A percentile compares a stretch with the other conserved stretches of the same genome.
phyloP scores from a whole-genome alignment of 2,888 invertebrate species.

The Coelogynopora nodosa region DNA sequence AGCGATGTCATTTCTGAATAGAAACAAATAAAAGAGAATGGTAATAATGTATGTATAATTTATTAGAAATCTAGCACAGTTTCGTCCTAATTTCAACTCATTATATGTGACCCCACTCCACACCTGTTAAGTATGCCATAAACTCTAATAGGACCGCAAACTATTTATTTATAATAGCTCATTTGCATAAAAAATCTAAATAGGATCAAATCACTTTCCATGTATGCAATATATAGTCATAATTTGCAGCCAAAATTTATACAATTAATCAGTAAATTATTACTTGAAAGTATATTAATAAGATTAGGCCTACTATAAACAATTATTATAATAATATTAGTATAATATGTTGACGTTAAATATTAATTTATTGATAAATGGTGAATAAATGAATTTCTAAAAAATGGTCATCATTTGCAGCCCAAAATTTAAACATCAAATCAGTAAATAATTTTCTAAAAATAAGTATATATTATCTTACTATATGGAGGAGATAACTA shows the following conservation, averaged over 20 bases:
- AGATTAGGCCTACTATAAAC: no score
- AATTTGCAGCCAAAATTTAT: neutral
- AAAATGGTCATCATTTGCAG: neutral
- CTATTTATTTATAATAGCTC: neutral
- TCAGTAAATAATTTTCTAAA: neutral
- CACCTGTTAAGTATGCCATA: neutral
- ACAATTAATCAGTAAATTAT: neutral
- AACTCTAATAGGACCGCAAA: neutral
- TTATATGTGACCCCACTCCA: no score
- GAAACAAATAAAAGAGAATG: neutral
- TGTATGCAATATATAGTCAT: neutral
- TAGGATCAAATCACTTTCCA: neutral
- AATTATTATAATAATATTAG: no score
- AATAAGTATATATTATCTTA: neutral
- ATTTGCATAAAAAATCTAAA: neutral
- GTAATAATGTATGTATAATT: no score
- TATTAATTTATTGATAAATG: no score
- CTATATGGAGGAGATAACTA: neutral
- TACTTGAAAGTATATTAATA: neutral
- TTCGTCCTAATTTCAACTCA: no score
- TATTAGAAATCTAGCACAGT: no score
- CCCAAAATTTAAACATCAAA: neutral
- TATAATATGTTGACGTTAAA: no score
- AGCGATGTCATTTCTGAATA: neutral
- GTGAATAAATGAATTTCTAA: neutral